Evolutionary conservation across 2,113 vertebrate genomes (phyloP).

Genomic region (Apeltes quadracus): DNA sequence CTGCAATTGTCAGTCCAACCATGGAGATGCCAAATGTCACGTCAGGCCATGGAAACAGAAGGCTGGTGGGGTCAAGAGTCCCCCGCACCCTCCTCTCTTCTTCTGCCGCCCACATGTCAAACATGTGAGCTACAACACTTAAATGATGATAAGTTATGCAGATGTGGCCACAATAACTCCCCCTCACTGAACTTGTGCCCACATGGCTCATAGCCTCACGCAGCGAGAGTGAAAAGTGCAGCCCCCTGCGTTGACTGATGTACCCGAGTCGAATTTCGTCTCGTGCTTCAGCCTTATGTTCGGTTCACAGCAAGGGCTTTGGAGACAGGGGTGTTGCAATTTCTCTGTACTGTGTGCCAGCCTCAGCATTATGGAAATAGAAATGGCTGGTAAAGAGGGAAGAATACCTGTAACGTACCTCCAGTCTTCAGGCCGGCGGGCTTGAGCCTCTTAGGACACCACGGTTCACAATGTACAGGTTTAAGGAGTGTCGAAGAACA

Average conservation of each 20-base stretch:
- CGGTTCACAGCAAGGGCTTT: conserved; percentile 12
- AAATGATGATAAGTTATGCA: conserved; percentile 57
- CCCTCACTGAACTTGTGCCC: conserved; percentile 57
- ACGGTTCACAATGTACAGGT: conserved; percentile 40
- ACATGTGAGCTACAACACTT: conserved; percentile 27
- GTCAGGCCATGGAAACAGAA: conserved; percentile 49
- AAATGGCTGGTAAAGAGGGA: conserved; percentile 46
- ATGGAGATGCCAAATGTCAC: conserved; percentile 68
- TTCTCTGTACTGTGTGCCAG: conserved; percentile 13
- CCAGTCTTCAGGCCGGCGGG: conserved; percentile 41
- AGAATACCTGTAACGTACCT: conserved; percentile 53
- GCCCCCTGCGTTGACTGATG: conserved; percentile 22
- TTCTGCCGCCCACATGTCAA: conserved; percentile 19
- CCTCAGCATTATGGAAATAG: conserved; percentile 42
- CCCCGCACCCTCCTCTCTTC: background rate
- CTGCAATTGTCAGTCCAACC: conserved; percentile 58
- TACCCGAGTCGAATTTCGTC: conserved; percentile 11
- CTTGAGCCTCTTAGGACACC: conserved; percentile 32
- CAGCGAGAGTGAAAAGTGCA: background rate
- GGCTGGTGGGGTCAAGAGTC: conserved; percentile 19
- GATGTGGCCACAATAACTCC: conserved; percentile 55
- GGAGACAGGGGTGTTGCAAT: conserved; percentile 5
- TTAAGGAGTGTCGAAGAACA: conserved; percentile 28
- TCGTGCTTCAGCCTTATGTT: conserved; percentile 19
- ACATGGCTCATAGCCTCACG: conserved; percentile 25